These are phyloP conservation scores for Pseudorhombus dupliciocellatus DNA, from an alignment of 2,113 vertebrate species.

Conservation along the genomic window DNA sequence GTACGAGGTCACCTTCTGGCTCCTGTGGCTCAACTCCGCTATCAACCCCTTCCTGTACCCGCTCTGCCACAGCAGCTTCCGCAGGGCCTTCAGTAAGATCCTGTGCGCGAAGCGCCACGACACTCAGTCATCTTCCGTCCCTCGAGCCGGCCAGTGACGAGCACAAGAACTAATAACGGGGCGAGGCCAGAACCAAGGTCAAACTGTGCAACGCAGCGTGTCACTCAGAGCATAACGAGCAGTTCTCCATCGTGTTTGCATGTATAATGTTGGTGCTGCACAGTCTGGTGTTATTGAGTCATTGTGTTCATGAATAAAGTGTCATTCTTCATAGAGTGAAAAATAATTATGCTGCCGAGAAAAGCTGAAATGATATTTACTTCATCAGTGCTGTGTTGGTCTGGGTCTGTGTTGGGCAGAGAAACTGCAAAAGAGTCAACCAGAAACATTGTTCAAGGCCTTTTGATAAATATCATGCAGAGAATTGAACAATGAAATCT, in stretches of 20 bases:
- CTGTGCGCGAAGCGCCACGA: conserved; percentile 69
- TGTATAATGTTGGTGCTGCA: conserved; percentile 13
- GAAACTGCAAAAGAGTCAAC: too few relatives aligned
- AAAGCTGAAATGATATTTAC: neutral
- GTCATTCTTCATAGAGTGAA: neutral
- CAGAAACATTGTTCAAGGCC: neutral
- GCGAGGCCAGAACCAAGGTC: conserved; percentile 11
- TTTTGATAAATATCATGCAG: neutral
- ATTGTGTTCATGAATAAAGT: neutral
- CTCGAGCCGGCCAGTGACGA: conserved; percentile 57
- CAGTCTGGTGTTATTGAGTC: neutral
- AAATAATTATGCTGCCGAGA: neutral
- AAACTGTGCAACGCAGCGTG: conserved; percentile 7
- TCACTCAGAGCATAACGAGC: conserved; percentile 2
- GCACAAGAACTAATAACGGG: conserved; percentile 20
- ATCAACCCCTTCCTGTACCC: conserved; percentile 89
- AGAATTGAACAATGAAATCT: neutral
- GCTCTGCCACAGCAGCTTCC: conserved; percentile 86
- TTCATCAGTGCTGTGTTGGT: neutral
- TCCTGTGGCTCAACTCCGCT: conserved; percentile 89
- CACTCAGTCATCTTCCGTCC: conserved; percentile 53
- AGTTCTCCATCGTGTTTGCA: conserved; percentile 19
- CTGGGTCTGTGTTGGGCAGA: neutral
- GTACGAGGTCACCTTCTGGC: conserved; percentile 88
- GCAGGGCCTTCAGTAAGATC: conserved; percentile 83